Evolutionary conservation across 2,113 vertebrate species (phyloP), one percentile per base, ranked within the genome.

Genomic region (Cottus gobio): DNA sequence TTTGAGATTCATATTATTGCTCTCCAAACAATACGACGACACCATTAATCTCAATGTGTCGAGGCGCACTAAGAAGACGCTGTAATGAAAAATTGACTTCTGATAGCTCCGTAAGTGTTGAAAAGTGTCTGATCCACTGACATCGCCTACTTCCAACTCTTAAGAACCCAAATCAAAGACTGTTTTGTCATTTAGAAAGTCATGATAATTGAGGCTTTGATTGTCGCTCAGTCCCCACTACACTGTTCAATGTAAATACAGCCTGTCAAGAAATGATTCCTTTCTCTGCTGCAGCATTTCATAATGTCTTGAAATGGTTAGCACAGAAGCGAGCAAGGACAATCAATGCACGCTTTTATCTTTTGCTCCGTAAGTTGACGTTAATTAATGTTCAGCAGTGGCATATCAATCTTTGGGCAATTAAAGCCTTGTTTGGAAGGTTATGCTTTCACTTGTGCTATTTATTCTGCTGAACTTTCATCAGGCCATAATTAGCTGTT

Each of bases 31-130:
- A 77, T 90, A 85, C 79, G 77, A 11, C 24, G 30, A 34, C 83
- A 20, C 73, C 46, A 87, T 94, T 90, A 69, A 84, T 94, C 78
- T 84, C 85, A 85, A 87, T 92, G 81, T 75, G 92, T 91, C 89
- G 22, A 22, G 52, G 12, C n/a, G 15, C 24, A 56, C 58, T 71
- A 84, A 87, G 60, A 86, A 84, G 83, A 87, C 88, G 39, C 44
- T 36, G 7, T 37, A 72, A 4, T 18, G 84, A 89, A 86, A 85
- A 91, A 80, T 77, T 70, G 62, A 57, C 52, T 31, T 82, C 66
- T 42, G 31, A 83, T 70, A 7, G 34, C 7, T 71, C n/a, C 9
- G 22, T 81, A 83, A 72, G 30, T 75, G 87, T 90, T 79, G 78
- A 75, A 91, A 37, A 79, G 71, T 36, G 7, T 90, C 69, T 80